Base-by-base conservation (phyloP, 1,140 invertebrate genomes). In the Macrocentrus cingulum region DNA sequence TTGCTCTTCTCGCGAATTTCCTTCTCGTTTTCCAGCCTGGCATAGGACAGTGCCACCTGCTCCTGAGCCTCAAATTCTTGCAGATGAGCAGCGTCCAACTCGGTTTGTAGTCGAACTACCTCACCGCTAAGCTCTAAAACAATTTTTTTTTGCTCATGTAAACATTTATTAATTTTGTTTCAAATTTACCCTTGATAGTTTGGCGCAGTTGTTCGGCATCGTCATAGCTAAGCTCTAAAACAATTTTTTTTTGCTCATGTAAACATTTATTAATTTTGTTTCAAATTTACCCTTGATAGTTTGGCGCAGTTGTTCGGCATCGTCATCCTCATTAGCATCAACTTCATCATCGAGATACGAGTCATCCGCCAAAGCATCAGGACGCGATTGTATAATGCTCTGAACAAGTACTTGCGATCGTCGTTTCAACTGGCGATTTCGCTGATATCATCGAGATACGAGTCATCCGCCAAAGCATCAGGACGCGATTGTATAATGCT, bases 61-160 rank as follows among this genome's bases (percentile, higher is more conserved):
- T 89, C 87, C 46, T 86, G 85, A 0, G 87, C 85, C 65, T 89
- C 87, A 59, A 88, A 89, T 75, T 89, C 87, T 46, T 85, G 82
- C 36, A 88, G 76, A 16, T 82, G 81, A 0, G 84, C 83, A 1
- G 84, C 70, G 69, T 82, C 85, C 11, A 87, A 72, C 66, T 89
- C 87, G 0, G 87, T 85, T 72, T 89, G 87, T 13, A 89, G 72
- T 25, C 81, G 74, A 0, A 85, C 87, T 11, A 88, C 79, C 68
- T 87, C 84, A 46, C 77, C 73, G 54, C 85, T 87, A 9, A 90
- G 72, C 49, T 86, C 86, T 72, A 74, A 4, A 64, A 67, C 60
- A 25, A 20, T 20, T n/a, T 11, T 23, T 36, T 51, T 36, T 23
- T 18, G 5, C 8, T 36, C 13, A 9, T 51, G 18, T n/a, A n/a